Evolutionary conservation across 1,140 invertebrate species (phyloP), one percentile per base, ranked within the genome.

Genomic region (Pseudomyrmex sp.): DNA sequence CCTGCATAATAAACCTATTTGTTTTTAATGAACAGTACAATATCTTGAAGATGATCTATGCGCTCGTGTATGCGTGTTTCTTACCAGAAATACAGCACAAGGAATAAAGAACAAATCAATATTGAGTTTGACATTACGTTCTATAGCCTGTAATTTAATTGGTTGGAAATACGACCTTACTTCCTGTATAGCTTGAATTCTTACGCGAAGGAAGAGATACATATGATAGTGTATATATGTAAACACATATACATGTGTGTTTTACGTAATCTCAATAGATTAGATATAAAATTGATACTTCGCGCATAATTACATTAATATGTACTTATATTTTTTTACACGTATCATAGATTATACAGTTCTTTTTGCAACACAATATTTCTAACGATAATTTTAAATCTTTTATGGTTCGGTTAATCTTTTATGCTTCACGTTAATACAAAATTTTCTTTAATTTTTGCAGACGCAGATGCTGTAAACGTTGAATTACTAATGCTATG

Each of bases 401-500:
- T 18, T 18, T 18, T 18, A 18, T 18, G 18, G 18, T 18, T 18
- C 35, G 5, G 15, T 58, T 58, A 65, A 50, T n/a, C 35, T 35
- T 50, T 3, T 35, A 26, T 72, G 52, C 35, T 35, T 74, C 50
- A 59, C 46, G 26, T 74, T 13, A 50, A 75, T 23, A 15, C 13
- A 44, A 59, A 35, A 5, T 50, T 74, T 56, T 48, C 76, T 58
- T 76, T 50, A 74, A 65, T 48, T 76, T 88, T 87, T 65, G 63
- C 87, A 96, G 96, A 95, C 58, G 95, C 95, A 35, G 96, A 96
- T 88, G 96, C 95, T 44, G 95, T 96, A 48, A 96, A 96, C 73
- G 95, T 97, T 8, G 96, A 95, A 35, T 93, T 97, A 61, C 91
- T 98, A 82, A 96, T 97, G 84, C 95, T 96, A 35, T 95, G 97